phyloP scores from a whole-genome alignment of 1,140 invertebrate genomes.

The Drosophila trapezifrons region DNA sequence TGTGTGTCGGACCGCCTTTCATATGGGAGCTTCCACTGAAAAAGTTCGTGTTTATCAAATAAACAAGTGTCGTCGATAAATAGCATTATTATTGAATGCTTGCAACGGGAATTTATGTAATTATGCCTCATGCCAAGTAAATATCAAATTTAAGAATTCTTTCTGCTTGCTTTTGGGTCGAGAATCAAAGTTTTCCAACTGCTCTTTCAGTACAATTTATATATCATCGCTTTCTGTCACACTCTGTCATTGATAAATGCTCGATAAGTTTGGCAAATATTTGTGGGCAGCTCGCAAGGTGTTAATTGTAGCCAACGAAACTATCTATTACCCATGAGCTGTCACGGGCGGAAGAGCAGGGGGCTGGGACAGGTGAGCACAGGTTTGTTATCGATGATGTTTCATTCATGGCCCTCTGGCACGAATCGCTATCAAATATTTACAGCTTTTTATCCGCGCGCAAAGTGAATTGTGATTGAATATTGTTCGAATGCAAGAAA shows the following conservation, averaged over 20 bases:
- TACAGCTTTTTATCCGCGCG: slow-evolving; percentile 12
- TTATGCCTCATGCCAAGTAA: background rate
- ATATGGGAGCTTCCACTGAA: background rate
- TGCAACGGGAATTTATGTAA: no score
- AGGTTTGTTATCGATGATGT: slow-evolving; percentile 27
- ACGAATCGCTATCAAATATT: slow-evolving; percentile 21
- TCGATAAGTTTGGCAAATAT: slow-evolving; percentile 77
- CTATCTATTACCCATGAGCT: slow-evolving; percentile 64
- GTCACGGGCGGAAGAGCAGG: slow-evolving; percentile 11
- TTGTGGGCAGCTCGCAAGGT: slow-evolving; percentile 67
- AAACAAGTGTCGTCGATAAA: slow-evolving; percentile 24
- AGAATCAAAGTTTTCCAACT: background rate
- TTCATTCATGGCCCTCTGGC: slow-evolving; percentile 33
- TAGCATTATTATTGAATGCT: background rate
- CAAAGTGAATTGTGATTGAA: slow-evolving; percentile 37
- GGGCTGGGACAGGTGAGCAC: slow-evolving; percentile 13
- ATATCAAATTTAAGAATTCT: background rate
- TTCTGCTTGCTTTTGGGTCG: background rate
- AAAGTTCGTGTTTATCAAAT: slow-evolving; percentile 9
- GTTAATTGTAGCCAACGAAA: slow-evolving; percentile 68
- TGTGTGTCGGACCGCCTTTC: slow-evolving; percentile 3
- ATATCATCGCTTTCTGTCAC: slow-evolving; percentile 41
- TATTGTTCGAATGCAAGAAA: slow-evolving; percentile 19
- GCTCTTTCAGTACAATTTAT: background rate
- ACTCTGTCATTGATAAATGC: slow-evolving; percentile 69